Base-by-base conservation (phyloP, 2,113 vertebrate species). In the Rattus norvegicus region DNA sequence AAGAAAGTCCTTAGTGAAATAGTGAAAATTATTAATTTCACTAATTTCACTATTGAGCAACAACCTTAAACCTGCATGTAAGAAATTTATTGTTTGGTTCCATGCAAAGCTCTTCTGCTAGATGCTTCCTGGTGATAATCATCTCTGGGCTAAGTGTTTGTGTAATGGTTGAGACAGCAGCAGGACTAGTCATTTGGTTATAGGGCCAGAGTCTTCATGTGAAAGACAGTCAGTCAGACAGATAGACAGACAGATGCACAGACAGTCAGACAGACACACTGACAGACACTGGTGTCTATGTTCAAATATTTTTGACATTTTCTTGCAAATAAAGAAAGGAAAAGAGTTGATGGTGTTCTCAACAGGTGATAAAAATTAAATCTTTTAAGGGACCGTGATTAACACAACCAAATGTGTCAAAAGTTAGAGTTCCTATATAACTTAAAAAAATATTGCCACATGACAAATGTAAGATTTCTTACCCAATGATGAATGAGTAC, bases 21-120 rank as follows among this genome's bases (percentile, higher is more conserved):
- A 94, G 69, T 87, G 2, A 92, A 95, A 80, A 91, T 63, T 92
- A 92, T 56, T 95, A 88, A 88, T 92, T 94, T 67, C 73, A 65
- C 81, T 85, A n/a, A n/a, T n/a, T n/a, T n/a, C n/a, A n/a, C n/a
- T n/a, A n/a, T n/a, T n/a, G n/a, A n/a, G n/a, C n/a, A n/a, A n/a
- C 47, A 75, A 24, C 92, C 72, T 88, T 26, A 72, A 61, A 26
- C 43, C 63, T 76, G 33, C 22, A 49, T 81, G 14, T 20, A 73
- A 73, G 59, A 43, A n/a, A 93, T 94, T 90, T 81, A 91, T 88
- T 87, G 83, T 77, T 89, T 86, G 77, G 24, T 30, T 47, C 54
- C 49, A 77, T 73, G 49, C 69, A 36, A 79, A 61, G 20, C 1
- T 43, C 5, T 73, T 81, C 47, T 91, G 47, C 39, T 91, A 43